Base-by-base conservation (phyloP, 2,113 vertebrate genomes). In the Copsychus sechellarum region DNA sequence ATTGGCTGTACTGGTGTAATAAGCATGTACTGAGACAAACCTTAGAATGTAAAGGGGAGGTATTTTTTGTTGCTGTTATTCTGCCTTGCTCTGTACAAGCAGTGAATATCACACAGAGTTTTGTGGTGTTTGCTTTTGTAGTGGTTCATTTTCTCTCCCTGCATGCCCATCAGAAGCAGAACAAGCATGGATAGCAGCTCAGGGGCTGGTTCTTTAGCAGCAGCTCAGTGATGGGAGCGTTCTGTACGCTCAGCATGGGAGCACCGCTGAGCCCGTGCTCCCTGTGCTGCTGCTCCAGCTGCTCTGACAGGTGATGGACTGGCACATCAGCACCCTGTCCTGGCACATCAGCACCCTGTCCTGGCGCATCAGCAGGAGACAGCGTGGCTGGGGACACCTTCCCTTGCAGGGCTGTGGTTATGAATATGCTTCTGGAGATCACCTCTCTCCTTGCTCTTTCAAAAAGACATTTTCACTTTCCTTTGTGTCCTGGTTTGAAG, bases 241-340 rank as follows among this genome's bases (percentile, higher is more conserved):
- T 5, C 0, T 36, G 36, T 47, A 2, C 0, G 0, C 60, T 86
- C 26, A 58, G 51, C 77, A 26, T 9, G 21, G 45, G 25, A 48
- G 24, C 8, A 5, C 6, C 62, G 3, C 16, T 23, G 84, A 82
- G 54, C 26, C 1, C 12, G 6, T 51, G 51, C 69, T 67, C 3
- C 0, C 50, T n/a, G 74, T 6, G 7, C 53, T 79, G 78, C 86
- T 87, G 62, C 79, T 61, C 8, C 28, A 33, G 62, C 67, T 82
- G 71, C 79, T 58, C 8, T 86, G 90, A 38, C 83, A 66, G 26
- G 21, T 66, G 94, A 74, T 74, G 72, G 16, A 9, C 86, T 84
- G 76, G 48, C 72, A 74, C 88, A 45, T n/a, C 86, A 90, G 76
- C 38, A 45, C 54, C 79, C 62, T 43, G 24, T 42, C n/a, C 25